Evolutionary conservation across 2,113 vertebrate genomes (phyloP).

Genomic region (Tychaedon coryphoeus): DNA sequence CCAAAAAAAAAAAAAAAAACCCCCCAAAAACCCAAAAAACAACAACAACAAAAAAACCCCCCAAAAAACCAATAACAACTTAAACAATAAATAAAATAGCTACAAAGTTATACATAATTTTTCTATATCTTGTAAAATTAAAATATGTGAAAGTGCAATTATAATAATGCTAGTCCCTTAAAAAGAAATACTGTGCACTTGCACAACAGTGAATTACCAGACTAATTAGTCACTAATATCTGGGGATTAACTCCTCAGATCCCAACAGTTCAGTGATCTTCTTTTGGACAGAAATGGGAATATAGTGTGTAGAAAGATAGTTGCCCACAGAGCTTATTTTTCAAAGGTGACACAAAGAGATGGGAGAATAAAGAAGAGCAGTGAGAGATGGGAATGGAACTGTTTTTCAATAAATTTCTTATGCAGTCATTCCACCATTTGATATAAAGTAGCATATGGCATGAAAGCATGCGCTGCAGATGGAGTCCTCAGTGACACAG

Average conservation of each 20-base stretch:
- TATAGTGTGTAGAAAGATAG: background rate
- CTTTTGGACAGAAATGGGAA: background rate
- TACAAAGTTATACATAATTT: background rate
- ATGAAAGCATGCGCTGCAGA: constrained; percentile 46
- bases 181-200: background rate
- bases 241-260: background rate
- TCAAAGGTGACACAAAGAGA: background rate
- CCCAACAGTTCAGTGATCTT: background rate
- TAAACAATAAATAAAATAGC: background rate
- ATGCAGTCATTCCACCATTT: constrained; percentile 2
- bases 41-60: background rate
- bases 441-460: constrained; percentile 61
- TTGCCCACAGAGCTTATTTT: background rate
- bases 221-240: background rate
- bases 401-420: background rate
- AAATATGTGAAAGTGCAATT: background rate
- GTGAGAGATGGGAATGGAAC: background rate
- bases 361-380: background rate
- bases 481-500: constrained; percentile 50
- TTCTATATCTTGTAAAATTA: background rate
- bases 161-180: background rate
- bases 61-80: too few relatives aligned
- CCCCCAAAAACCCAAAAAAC: too few relatives aligned
- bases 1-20: too few relatives aligned
- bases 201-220: background rate